Evolutionary conservation across 2,113 vertebrate species (phyloP).

Genomic region (Notarius lentiginosus): DNA sequence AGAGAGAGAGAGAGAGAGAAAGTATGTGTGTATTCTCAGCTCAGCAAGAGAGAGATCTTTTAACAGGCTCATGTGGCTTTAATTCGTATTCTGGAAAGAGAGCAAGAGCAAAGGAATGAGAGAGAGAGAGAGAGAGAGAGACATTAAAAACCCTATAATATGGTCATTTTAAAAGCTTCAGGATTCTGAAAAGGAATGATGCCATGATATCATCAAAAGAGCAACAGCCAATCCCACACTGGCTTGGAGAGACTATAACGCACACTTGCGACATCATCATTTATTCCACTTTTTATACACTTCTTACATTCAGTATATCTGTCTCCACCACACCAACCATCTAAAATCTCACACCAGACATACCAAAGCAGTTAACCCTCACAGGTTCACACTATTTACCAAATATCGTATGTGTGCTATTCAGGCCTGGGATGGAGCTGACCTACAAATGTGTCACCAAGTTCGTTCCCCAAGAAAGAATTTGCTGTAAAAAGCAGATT

Average conservation of each 20-base stretch:
- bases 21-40: constrained; percentile 32
- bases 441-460: neutral
- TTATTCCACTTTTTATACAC: neutral
- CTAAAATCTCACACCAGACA: neutral
- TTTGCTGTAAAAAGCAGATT: constrained; percentile 15
- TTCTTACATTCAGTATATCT: neutral
- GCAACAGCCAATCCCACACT: neutral
- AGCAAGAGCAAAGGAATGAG: constrained; percentile 7
- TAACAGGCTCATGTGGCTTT: constrained; percentile 45
- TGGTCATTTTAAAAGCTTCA: neutral
- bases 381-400: neutral
- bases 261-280: neutral
- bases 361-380: neutral
- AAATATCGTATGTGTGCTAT: neutral
- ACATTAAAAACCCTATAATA: neutral
- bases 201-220: neutral
- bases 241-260: neutral
- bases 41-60: constrained; percentile 34
- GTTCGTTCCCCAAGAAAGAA: constrained; percentile 10
- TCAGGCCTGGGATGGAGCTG: neutral
- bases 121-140: constrained; percentile 4
- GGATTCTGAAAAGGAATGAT: neutral
- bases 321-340: neutral
- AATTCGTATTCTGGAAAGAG: constrained; percentile 37
- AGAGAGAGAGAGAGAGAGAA: neutral